A percentile compares a stretch with the other conserved stretches of the same genome.
These are phyloP conservation scores for Malacosoma neustria DNA, from an alignment of 2,888 invertebrate genomes.

Conservation along the genomic window DNA sequence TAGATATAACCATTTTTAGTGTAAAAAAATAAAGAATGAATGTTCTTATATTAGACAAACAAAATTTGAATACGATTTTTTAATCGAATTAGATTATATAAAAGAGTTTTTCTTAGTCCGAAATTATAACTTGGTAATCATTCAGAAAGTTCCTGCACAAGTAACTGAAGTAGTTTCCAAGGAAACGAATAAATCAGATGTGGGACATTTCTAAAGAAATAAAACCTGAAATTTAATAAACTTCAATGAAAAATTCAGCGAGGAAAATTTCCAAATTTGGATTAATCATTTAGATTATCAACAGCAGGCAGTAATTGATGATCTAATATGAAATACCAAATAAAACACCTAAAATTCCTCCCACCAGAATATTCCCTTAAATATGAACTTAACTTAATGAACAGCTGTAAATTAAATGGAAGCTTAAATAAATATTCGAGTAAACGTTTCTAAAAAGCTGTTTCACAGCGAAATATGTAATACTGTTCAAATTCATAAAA, in stretches of 20 bases:
- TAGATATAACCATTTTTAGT: slow-evolving; percentile 2
- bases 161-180: slow-evolving; percentile 1
- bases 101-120: slow-evolving; percentile 4
- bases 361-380: too few relatives aligned
- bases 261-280: slow-evolving; percentile 10
- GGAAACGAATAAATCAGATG: slow-evolving; percentile 1
- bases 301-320: slow-evolving; percentile 9
- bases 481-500: too few relatives aligned
- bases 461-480: too few relatives aligned
- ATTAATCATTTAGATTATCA: slow-evolving; percentile 9
- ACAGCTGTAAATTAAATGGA: too few relatives aligned
- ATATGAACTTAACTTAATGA: too few relatives aligned
- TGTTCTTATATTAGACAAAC: slow-evolving; percentile 4
- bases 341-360: too few relatives aligned
- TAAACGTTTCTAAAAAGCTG: too few relatives aligned
- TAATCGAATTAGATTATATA: slow-evolving; percentile 9
- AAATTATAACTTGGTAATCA: slow-evolving; percentile 4
- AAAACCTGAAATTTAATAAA: slow-evolving; percentile 7
- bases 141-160: slow-evolving; percentile 8
- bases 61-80: slow-evolving; percentile 9
- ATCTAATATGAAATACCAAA: slow-evolving; percentile 9
- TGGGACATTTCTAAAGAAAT: not conserved
- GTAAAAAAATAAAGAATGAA: slow-evolving; percentile 2
- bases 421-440: too few relatives aligned
- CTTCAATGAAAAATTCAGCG: slow-evolving; percentile 12